Base-by-base conservation (phyloP, 2,888 invertebrate species). In the Amiota communis region DNA sequence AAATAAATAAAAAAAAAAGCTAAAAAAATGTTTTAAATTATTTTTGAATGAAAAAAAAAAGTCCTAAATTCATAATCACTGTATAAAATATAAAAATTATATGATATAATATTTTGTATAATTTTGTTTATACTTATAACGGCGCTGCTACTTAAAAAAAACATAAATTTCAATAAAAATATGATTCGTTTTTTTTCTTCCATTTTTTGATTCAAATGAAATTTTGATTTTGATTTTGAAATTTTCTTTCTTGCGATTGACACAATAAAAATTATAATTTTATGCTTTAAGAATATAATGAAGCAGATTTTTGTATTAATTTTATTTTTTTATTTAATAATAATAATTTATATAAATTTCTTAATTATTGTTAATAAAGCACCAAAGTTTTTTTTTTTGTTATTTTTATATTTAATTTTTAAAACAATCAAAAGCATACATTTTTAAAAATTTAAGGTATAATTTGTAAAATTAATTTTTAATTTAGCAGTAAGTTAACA, bases 171-270 rank as follows among this genome's bases (percentile, higher is more conserved):
- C 12, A 17, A 51, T 12, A 20, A 9, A 67, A 15, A 65, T 2
- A 2, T 20, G 12, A 17, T 20, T 46, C 13, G 20, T 53, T 13
- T 53, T 17, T 13, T 53, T 72, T 56, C 36, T 57, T 20, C 53
- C 10, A 53, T 8, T 51, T 51, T 68, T 68, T 63, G 6, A 36
- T 36, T 53, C n/a, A 53, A 53, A 15, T 15, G 2, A 61, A 61
- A 61, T 20, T 53, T 53, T 53, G 53, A 63, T 46, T 63, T 63
- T 63, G n/a, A 6, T 36, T 75, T 71, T 65, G 65, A 80, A 78
- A 74, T 81, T 36, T 36, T 36, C 36, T 36, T 36, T 36, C 36
- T 87, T 87, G 86, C 88, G 85, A 85, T 87, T 87, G 86, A 87
- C 87, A 87, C 86, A 84, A 83, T 80, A 56, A 71, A 73, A 72